Evolutionary conservation across 2,113 vertebrate genomes (phyloP).

Genomic region (Tenebrosternarchus preto): DNA sequence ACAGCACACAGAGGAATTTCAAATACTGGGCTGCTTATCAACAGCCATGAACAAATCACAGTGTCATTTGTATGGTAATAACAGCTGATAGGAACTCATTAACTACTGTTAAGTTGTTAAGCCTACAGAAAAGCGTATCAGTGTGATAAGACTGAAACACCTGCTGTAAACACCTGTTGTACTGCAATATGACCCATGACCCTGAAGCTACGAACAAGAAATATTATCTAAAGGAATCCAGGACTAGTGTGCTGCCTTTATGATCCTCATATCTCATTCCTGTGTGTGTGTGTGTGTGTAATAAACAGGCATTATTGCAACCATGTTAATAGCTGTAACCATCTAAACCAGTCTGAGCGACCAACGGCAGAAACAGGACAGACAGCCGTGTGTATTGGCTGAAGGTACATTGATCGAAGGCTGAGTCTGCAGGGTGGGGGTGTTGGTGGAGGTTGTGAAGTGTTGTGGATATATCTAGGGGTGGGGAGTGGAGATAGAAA

Average conservation of each 20-base stretch:
- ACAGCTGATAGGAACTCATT: conserved; percentile 15
- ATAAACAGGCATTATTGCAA: too few relatives aligned
- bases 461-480: neutral
- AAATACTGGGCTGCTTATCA: neutral
- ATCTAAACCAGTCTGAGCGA: neutral
- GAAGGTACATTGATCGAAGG: conserved; percentile 26
- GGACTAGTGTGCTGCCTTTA: conserved; percentile 1
- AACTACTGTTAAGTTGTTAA: conserved; percentile 34
- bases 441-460: neutral
- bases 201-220: neutral
- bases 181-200: conserved; percentile 7
- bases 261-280: conserved; percentile 8
- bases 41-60: neutral
- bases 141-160: conserved; percentile 5
- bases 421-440: conserved; percentile 15
- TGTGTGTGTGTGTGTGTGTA: neutral
- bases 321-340: neutral
- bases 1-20: neutral
- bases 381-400: conserved; percentile 43
- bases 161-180: conserved; percentile 30
- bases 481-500: conserved; percentile 59
- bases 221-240: neutral
- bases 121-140: conserved; percentile 14
- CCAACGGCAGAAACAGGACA: neutral
- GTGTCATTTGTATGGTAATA: neutral